Conservation (phyloP, 2,888 invertebrate genomes). For the Sphecodes monilicornis region DNA sequence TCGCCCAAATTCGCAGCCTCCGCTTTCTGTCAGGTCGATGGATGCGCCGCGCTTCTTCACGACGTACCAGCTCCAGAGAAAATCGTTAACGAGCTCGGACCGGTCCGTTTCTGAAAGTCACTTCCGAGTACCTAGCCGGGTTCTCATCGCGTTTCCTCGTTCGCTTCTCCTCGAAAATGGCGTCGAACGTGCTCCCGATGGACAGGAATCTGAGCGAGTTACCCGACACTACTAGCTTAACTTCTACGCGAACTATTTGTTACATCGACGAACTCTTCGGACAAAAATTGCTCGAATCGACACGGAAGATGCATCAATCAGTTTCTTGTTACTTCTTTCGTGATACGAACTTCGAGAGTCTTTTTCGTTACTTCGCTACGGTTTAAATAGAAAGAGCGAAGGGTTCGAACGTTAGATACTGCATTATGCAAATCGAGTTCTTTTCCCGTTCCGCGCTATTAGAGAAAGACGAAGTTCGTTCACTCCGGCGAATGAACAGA, state of each 20-base stretch:
- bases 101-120: conserved; percentile 6
- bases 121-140: not conserved
- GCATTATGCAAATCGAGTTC: too few relatives aligned
- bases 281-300: not conserved
- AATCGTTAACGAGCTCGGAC: conserved; percentile 8
- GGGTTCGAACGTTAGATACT: too few relatives aligned
- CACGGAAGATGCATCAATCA: too few relatives aligned
- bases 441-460: too few relatives aligned
- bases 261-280: not conserved
- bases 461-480: too few relatives aligned
- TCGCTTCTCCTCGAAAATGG: not conserved
- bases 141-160: not conserved
- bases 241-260: not conserved
- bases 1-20: not conserved
- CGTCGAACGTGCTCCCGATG: not conserved
- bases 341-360: too few relatives aligned
- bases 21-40: not conserved
- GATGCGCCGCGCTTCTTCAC: not conserved
- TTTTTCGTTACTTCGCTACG: too few relatives aligned
- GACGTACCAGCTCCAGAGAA: not conserved
- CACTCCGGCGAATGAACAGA: too few relatives aligned
- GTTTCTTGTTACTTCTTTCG: too few relatives aligned
- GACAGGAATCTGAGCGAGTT: not conserved
- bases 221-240: not conserved
- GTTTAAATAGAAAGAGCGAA: too few relatives aligned